These are phyloP conservation scores for Crocuta crocuta DNA, from an alignment of 2,113 vertebrate genomes.

Conservation along the genomic window DNA sequence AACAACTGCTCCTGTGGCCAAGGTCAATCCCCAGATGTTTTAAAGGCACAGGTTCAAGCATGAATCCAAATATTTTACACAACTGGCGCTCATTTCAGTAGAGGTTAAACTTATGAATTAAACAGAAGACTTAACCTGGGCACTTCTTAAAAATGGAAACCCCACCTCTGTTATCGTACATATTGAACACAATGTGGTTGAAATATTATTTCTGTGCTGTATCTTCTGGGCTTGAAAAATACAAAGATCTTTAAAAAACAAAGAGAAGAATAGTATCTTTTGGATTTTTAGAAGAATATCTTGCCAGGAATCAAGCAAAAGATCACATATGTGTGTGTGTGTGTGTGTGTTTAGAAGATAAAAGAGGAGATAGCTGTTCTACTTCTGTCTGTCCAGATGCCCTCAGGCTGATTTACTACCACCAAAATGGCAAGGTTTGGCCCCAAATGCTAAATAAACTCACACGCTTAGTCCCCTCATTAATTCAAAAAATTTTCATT, in stretches of 20 bases:
- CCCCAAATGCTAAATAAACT: background rate
- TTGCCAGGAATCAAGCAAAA: background rate
- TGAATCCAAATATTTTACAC: conserved; percentile 17
- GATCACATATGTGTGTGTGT: background rate
- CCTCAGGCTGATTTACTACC: background rate
- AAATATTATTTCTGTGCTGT: background rate
- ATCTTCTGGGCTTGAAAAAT: background rate
- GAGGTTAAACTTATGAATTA: background rate
- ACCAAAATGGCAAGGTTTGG: background rate
- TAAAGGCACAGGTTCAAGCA: conserved; percentile 19
- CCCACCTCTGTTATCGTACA: background rate
- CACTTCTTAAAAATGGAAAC: conserved; percentile 14
- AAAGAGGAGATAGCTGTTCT: background rate
- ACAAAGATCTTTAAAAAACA: background rate
- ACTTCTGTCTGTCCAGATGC: background rate
- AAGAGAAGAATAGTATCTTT: background rate
- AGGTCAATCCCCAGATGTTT: conserved; percentile 39
- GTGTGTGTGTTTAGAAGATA: background rate
- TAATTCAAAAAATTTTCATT: background rate
- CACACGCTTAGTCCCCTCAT: background rate
- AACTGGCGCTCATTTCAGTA: background rate
- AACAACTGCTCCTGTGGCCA: background rate
- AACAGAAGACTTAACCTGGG: background rate
- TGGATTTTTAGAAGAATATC: background rate
- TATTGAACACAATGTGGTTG: background rate